Evolutionary conservation across 2,797 vertebrate genomes (phyloP), one percentile per base, ranked within the genome.

Genomic region (Betta splendens): DNA sequence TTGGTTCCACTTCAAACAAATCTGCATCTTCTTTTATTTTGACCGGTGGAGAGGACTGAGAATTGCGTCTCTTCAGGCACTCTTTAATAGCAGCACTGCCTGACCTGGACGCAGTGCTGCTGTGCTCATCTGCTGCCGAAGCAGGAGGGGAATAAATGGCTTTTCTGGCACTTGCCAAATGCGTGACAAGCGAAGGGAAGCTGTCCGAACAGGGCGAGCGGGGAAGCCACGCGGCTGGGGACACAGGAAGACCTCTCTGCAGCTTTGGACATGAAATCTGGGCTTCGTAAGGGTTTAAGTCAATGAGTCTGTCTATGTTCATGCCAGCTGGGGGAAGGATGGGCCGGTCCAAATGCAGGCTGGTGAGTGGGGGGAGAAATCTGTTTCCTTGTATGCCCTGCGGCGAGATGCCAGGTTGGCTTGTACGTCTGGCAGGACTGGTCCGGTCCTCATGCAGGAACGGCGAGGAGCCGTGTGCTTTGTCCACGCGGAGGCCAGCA

Each of bases 221-320:
- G 0, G 83, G 59, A 10, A 85, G 86, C 81, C 91, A 91, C 29
- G 84, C 69, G 0, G 61, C 72, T 0, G 42, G 29, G 0, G 54
- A 63, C 6, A 42, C 76, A 17, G 40, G 38, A 49, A 28, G 31
- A 11, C 1, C 39, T 3, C 55, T 75, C 15, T 67, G 54, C 13
- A 69, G 81, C 3, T 29, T 85, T 1, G 45, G 29, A 22, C 46
- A 72, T 6, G 42, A 54, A 23, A 64, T 67, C 10, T 60, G 76
- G n/a, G 64, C 36, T 64, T 76, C 76, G 56, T 43, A 65, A 16
- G 50, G 33, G 9, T 83, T 83, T 63, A 68, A 85, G 48, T 89
- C 80, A 60, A 38, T 0, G 0, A 29, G 70, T 64, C 54, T 64
- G 23, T 81, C 75, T 18, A 42, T 15, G 36, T 38, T 71, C 16